Base-by-base conservation (phyloP, 2,797 vertebrate genomes). In the Todus mexicanus region DNA sequence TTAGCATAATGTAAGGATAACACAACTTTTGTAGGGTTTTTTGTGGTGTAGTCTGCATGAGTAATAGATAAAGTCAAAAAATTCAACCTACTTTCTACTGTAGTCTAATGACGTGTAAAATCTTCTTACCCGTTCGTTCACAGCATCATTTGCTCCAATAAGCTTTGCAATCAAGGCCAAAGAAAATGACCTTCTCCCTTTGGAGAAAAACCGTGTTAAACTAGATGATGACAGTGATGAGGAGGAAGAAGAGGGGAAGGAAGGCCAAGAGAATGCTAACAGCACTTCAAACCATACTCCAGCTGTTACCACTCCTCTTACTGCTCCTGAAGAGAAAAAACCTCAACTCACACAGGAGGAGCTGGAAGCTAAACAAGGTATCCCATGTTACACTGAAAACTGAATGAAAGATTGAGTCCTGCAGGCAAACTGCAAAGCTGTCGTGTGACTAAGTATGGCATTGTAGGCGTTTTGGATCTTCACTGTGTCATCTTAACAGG, bases 301-400 rank as follows among this genome's bases (percentile, higher is more conserved):
- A 11, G 87, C 96, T 5, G 96, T 96, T 27, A 93, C 98, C 12
- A n/a, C 93, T 6, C 94, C 98, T 65, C 95, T 96, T 53, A 27
- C 66, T 20, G 88, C 93, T 16, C 76, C 95, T 3, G 99, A 99
- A 84, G 99, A 99, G 93, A 99, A 98, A 95, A 99, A 97, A 89
- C 98, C 99, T 21, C 94, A 98, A 1, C 98, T 99, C 40, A 99
- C 98, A 22, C 98, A 98, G 95, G 99, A 99, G 97, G 99, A 99
- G 92, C 63, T 99, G 76, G 99, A 99, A 96, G 99, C 99, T 69
- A 99, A 99, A 93, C 99, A 99, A 98, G 99, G 99, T 99, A 97
- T 89, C 91, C 79, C 27, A 5, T 54, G 14, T 69, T 43, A 43
- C 1, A 3, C 26, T 72, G 60, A n/a, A 60, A 91, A 48, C 48